These are phyloP conservation scores for Psammodynastes pulverulentus DNA, from an alignment of 2,113 vertebrate genomes.

Conservation along the genomic window DNA sequence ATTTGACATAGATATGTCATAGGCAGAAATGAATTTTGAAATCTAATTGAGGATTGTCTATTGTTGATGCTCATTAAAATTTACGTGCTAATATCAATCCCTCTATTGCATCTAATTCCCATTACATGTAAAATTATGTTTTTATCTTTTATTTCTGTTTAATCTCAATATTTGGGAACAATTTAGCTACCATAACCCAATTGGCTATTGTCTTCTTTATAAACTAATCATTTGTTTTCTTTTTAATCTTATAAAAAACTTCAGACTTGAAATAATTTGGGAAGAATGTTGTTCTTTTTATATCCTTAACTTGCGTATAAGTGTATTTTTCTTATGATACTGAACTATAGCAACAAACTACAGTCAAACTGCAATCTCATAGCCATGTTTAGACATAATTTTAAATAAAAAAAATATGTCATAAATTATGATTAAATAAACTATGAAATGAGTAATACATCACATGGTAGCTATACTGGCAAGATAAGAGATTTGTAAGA, in stretches of 20 bases:
- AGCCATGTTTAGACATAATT: neutral
- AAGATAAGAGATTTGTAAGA: neutral
- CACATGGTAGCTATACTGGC: neutral
- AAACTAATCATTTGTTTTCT: neutral
- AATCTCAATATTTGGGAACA: neutral
- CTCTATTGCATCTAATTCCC: neutral
- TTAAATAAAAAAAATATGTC: neutral
- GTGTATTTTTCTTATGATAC: neutral
- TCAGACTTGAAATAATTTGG: neutral
- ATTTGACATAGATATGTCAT: neutral
- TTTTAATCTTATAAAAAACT: neutral
- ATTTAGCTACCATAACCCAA: neutral
- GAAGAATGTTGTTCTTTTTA: neutral
- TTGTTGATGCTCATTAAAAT: neutral
- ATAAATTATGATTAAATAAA: neutral
- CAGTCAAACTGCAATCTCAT: neutral
- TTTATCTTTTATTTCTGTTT: neutral
- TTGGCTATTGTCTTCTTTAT: neutral
- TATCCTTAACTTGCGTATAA: neutral
- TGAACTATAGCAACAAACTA: neutral
- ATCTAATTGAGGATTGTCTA: neutral
- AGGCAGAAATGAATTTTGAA: neutral
- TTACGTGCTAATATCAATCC: neutral
- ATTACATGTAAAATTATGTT: neutral
- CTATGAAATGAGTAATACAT: neutral